Base-by-base conservation (phyloP, 2,888 invertebrate genomes). In the Amblyjoppa proteus region DNA sequence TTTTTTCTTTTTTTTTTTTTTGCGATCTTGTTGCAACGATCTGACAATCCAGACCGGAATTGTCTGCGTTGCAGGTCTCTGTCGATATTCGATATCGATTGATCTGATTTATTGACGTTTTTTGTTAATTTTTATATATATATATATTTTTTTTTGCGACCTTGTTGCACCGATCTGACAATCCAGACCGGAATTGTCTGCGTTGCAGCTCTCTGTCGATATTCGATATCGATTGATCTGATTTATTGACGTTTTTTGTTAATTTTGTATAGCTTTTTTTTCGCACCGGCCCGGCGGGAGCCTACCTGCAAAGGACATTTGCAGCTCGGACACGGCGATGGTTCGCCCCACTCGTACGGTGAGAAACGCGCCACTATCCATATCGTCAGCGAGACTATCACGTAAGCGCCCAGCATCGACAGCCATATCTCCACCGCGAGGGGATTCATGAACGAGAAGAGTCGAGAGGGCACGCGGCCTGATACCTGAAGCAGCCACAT, bases 331-430 rank as follows among this genome's bases (percentile, higher is more conserved):
- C 96, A 96, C 16, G 95, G 94, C 75, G 95, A 94, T 1, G 95
- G 95, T 89, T 96, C 95, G 89, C 96, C 96, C 97, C 97, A 97
- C 94, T 98, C 98, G 92, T 96, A 96, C 11, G 98, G 98, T 38
- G 97, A 97, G 94, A 98, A 97, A 87, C 97, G 95, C 66, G 98
- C 98, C 88, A 98, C 96, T 89, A 98, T 96, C 96, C 98, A 98
- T 91, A 98, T 96, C 61, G 97, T 96, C 90, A 97, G 94, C 56
- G 97, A 97, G 88, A 98, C 97, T 89, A 97, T 95, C 84, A 97
- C 95, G 94, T 98, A 98, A 85, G 97, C 97, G 81, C 96, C 96
- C 86, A 96, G 95, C 94, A 97, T 96, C 93, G 96, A 96, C 86
- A 97, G 94, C 98, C 98, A 98, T 91, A 98, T 98, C 94, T 98